These are phyloP conservation scores for Allobates femoralis DNA, from an alignment of 2,797 vertebrate genomes.

Conservation along the genomic window DNA sequence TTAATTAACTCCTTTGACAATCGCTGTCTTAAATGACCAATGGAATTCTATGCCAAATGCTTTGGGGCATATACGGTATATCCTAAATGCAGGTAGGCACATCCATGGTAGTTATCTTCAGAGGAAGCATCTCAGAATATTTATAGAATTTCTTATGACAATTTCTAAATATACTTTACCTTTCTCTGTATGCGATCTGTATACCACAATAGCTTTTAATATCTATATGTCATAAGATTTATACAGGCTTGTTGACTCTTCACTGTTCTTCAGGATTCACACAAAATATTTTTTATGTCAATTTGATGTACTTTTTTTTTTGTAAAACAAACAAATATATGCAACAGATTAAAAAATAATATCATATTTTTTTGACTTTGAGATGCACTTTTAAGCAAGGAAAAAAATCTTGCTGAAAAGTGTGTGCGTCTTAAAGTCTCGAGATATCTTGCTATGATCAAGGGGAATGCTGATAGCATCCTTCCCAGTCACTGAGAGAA, in stretches of 20 bases:
- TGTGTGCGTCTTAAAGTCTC: too few species aligned
- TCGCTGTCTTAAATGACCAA: background rate
- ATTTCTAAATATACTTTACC: background rate
- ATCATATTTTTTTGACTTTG: too few species aligned
- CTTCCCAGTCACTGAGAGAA: too few species aligned
- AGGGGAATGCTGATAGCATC: too few species aligned
- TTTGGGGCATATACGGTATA: conserved; percentile 1
- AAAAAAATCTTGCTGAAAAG: too few species aligned
- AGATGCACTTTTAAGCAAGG: too few species aligned
- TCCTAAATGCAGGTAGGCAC: background rate
- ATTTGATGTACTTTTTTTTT: too few species aligned
- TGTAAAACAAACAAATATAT: too few species aligned
- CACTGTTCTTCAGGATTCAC: background rate
- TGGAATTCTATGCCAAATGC: conserved; percentile 3
- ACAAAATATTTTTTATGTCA: too few species aligned
- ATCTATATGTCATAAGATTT: background rate
- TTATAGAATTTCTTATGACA: background rate
- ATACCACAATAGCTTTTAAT: conserved; percentile 2
- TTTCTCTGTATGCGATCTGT: background rate
- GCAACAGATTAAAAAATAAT: too few species aligned
- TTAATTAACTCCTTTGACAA: conserved; percentile 15
- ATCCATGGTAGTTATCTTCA: background rate
- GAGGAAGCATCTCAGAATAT: conserved; percentile 3
- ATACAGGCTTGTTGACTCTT: too few species aligned
- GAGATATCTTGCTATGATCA: too few species aligned